A percentile compares a stretch with the other conserved stretches of the same genome.
Evolutionary conservation across 2,797 vertebrate genomes (phyloP).

Genomic region (Sebastes itinus): DNA sequence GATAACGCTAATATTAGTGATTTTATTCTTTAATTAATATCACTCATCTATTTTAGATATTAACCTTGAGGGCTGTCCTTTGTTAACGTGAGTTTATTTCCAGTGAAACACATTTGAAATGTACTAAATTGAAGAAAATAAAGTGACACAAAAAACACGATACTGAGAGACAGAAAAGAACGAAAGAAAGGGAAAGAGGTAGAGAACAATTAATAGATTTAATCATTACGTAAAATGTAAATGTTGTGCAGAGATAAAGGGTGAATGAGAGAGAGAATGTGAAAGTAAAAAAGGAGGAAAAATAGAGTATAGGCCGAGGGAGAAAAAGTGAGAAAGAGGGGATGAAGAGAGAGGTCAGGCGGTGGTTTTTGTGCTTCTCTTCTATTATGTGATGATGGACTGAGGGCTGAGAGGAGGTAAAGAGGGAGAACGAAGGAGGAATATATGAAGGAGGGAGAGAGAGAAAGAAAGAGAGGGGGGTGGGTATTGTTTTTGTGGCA

Average conservation of each 20-base stretch:
- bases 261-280: background rate
- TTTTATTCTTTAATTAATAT: background rate
- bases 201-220: background rate
- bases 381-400: conserved; percentile 62
- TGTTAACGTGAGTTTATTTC: background rate
- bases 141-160: background rate
- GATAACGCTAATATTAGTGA: background rate
- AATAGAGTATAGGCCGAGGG: background rate
- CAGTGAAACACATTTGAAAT: background rate
- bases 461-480: conserved; percentile 4
- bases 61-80: background rate
- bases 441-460: conserved; percentile 9
- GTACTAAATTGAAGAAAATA: background rate
- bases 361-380: conserved; percentile 7
- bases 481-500: conserved; percentile 81
- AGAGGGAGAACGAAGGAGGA: conserved; percentile 20
- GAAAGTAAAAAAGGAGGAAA: background rate
- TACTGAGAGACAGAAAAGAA: rapidly evolving
- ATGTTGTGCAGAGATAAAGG: background rate
- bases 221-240: background rate
- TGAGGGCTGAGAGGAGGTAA: conserved; percentile 31
- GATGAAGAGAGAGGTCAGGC: background rate
- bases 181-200: background rate
- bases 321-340: background rate
- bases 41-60: background rate